Evolutionary conservation across 2,113 vertebrate genomes (phyloP), one percentile per base, ranked within the genome.

Genomic region (Oceanodroma tethys): DNA sequence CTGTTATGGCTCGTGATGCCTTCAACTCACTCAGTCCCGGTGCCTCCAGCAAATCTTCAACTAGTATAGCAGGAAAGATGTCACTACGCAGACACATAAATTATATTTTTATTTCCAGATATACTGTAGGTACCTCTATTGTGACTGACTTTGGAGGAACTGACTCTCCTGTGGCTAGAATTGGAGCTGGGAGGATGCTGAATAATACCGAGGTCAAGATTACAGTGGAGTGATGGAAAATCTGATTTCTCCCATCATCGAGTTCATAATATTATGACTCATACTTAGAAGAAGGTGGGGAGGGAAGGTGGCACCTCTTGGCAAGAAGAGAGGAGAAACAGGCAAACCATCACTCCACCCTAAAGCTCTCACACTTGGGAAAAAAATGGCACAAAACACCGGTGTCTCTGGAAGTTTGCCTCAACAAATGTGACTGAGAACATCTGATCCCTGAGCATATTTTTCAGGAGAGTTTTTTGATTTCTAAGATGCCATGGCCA

Each of bases 131-230:
- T 81, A 75, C 47, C 38, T 94, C 42, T 85, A 3, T 32, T 85
- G 45, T 88, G 66, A 82, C 78, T 67, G 53, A 29, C 42, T 94
- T 85, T 23, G 66, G 76, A 88, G 79, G 74, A 93, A 83, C 45
- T 94, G 86, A 90, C 74, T 93, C 15, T 86, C 45, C 71, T 90
- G 78, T 85, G 95, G 32, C 93, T 93, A 88, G 66, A 91, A 42
- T 29, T n/a, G 43, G 71, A 66, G 40, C 67, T 93, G 91, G 73
- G 81, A 95, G 68, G 58, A 78, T 81, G 83, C 76, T 82, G 88
- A 95, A 88, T 96, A 92, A 95, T 73, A 94, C 70, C 60, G 58
- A 91, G 50, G 90, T 95, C 83, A 91, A 96, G 88, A 92, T 87
- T 85, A 84, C 58, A 82, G 66, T 50, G 75, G 78, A 75, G 78